Conservation (phyloP, 1,140 invertebrate genomes). For the Plutomurus gul region DNA sequence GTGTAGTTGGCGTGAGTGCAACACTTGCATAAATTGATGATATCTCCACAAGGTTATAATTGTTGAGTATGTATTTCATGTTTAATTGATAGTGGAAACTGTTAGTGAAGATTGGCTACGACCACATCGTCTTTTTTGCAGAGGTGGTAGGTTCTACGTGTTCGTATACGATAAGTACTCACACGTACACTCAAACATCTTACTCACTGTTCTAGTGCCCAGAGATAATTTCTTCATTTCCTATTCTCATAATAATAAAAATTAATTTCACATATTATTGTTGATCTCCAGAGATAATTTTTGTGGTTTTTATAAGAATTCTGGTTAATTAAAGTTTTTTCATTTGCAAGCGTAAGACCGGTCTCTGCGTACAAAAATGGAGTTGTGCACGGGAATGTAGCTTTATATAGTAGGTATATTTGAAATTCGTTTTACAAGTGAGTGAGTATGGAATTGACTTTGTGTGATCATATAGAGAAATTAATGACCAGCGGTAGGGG, state of each 20-base stretch:
- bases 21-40: slow-evolving; percentile 27
- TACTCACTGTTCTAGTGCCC: too few species aligned
- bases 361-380: too few species aligned
- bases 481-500: background rate
- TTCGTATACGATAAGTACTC: background rate
- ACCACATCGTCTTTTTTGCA: background rate
- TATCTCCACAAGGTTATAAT: slow-evolving; percentile 27
- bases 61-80: slow-evolving; percentile 2
- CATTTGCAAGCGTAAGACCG: too few species aligned
- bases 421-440: background rate
- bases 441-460: background rate
- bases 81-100: slow-evolving; percentile 25
- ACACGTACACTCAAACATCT: background rate
- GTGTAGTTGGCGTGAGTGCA: slow-evolving; percentile 18
- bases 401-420: background rate
- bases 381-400: too few species aligned
- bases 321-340: too few species aligned
- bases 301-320: background rate
- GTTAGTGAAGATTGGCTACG: background rate
- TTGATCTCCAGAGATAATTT: background rate
- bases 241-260: slow-evolving; percentile 16
- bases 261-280: background rate
- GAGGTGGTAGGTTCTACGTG: background rate
- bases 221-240: slow-evolving; percentile 20
- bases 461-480: slow-evolving; percentile 8